Evolutionary conservation across 2,888 invertebrate species (phyloP).

Genomic region (Eucera pruinosa): DNA sequence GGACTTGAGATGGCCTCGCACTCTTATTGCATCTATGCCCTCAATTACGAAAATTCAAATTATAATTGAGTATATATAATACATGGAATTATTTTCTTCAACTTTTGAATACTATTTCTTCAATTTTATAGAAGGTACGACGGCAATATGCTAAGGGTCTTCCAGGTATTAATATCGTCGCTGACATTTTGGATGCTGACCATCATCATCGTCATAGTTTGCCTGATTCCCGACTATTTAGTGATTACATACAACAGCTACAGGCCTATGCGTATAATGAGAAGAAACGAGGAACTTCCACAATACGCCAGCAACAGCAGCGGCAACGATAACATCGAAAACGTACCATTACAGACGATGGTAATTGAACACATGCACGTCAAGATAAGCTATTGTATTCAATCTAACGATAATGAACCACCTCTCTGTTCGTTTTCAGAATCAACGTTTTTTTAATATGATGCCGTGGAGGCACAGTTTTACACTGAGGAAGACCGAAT

Average conservation of each 20-base stretch:
- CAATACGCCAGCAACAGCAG: not conserved
- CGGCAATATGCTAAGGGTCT: constrained; percentile 87
- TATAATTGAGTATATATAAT: too few relatives aligned
- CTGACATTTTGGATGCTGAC: constrained; percentile 87
- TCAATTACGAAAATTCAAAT: too few relatives aligned
- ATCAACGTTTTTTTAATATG: constrained; percentile 42
- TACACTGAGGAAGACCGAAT: constrained; percentile 54
- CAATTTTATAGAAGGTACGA: constrained; percentile 84
- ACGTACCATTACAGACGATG: not conserved
- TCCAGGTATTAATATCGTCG: constrained; percentile 86
- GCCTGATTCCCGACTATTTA: constrained; percentile 86
- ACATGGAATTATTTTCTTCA: too few relatives aligned
- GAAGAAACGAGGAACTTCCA: constrained; percentile 61
- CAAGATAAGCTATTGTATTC: not conserved
- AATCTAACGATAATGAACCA: not conserved
- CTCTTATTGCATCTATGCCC: too few relatives aligned
- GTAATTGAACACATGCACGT: not conserved
- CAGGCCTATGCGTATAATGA: constrained; percentile 67
- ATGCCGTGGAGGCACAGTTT: constrained; percentile 68
- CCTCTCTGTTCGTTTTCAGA: constrained; percentile 48
- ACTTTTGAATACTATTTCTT: constrained; percentile 3
- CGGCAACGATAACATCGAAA: not conserved
- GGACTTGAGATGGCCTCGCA: too few relatives aligned
- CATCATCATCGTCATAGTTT: constrained; percentile 84
- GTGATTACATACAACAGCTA: constrained; percentile 69